These are phyloP conservation scores for Penaeus vannamei DNA, from an alignment of 1,140 invertebrate genomes.

Conservation along the genomic window DNA sequence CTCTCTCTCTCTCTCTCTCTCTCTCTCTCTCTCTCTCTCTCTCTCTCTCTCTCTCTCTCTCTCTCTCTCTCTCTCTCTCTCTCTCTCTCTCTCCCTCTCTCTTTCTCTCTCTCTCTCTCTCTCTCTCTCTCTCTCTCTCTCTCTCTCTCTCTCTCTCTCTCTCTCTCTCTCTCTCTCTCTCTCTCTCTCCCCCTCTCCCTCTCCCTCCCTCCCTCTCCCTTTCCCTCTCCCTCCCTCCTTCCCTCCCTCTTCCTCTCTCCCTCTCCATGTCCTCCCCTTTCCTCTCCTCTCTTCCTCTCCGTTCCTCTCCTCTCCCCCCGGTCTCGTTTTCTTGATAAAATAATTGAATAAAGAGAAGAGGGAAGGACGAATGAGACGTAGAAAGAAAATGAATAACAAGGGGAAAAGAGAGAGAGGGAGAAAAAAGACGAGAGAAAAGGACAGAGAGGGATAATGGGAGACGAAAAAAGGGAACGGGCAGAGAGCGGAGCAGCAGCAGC, in stretches of 20 bases:
- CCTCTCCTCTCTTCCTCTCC: neutral
- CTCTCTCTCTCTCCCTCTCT: neutral
- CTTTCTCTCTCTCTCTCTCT: neutral
- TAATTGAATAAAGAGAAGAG: too few species aligned
- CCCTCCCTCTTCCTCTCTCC: neutral
- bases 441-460: too few species aligned
- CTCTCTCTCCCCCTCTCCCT: neutral
- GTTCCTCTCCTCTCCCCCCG: neutral
- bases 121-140: neutral
- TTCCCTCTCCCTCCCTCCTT: too few species aligned
- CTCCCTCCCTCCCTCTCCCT: neutral
- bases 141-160: neutral
- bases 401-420: too few species aligned
- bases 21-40: constrained; percentile 3
- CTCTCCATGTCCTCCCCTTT: neutral
- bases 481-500: too few species aligned
- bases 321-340: too few species aligned
- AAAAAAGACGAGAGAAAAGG: too few species aligned
- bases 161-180: neutral
- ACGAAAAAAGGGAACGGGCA: too few species aligned
- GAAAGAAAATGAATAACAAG: too few species aligned
- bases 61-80: neutral
- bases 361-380: too few species aligned
- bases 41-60: constrained; percentile 10
- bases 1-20: neutral